Evolutionary conservation across 2,113 vertebrate genomes (phyloP), one percentile per base, ranked within the genome.

Genomic region (Grus americana): DNA sequence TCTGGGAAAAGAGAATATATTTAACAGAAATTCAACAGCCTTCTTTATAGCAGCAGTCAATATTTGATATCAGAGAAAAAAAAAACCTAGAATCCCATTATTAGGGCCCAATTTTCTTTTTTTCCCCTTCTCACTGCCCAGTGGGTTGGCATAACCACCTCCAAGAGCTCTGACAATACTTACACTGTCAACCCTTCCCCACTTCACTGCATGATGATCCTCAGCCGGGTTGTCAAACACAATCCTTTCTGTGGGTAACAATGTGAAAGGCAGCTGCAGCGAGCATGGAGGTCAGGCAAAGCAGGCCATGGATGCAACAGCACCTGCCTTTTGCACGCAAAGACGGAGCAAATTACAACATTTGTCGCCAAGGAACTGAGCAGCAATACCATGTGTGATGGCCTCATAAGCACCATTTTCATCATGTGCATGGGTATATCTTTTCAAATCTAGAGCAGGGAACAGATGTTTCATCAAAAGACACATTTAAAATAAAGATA

Each of bases 401-500:
- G 95, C 91, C 96, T 97, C 82, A 47, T 44, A 73, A 97, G 84
- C 94, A 95, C 94, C 91, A 95, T 97, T 96, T 97, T 93, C 95
- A 95, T 97, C 89, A 15, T 93, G 90, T 92, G 94, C 85, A 68
- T 36, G 94, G 92, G 81, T 96, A 81, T 97, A 97, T 97, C 97
- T 98, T 98, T 98, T 98, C 95, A 98, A 98, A 98, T 98, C 95
- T 97, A 94, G 96, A 98, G 97, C 93, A 96, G 92, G 96, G 97
- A 98, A 98, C 98, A 98, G 98, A 98, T 98, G 98, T 98, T 98
- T 97, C 96, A 98, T 98, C 97, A 98, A 98, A 98, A 98, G 97
- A 97, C 97, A 98, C 97, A 97, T 98, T 98, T 98, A 97, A 98
- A 98, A 98, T 98, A 98, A 98, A 98, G 98, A 98, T 98, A 98